Percentiles rank a stretch among this genome's conserved stretches.
Evolutionary conservation across 2,113 vertebrate genomes (phyloP).

Genomic region (Rissa tridactyla): DNA sequence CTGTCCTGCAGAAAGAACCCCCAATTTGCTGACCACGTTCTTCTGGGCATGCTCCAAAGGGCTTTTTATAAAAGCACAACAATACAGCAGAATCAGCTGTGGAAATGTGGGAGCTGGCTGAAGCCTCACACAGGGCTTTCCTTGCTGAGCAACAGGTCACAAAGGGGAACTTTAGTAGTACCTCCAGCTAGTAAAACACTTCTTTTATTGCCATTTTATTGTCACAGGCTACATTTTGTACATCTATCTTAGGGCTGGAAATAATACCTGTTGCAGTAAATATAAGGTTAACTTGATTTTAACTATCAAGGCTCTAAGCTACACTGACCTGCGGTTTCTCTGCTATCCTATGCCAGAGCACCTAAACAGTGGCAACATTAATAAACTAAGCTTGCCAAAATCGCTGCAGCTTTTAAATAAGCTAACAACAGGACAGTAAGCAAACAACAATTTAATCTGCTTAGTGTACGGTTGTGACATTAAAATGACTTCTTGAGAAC

Average conservation of each 20-base stretch:
- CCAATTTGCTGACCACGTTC: background rate
- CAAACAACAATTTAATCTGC: background rate
- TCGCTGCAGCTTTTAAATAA: background rate
- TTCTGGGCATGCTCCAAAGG: background rate
- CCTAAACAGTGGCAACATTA: background rate
- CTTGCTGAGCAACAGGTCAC: background rate
- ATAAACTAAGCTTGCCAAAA: background rate
- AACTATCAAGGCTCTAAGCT: background rate
- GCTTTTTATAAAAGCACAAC: background rate
- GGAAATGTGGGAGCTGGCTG: background rate
- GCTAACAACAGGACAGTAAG: background rate
- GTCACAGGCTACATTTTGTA: background rate
- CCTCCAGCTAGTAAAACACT: background rate
- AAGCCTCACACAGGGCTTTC: background rate
- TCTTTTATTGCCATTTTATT: background rate
- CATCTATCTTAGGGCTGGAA: background rate
- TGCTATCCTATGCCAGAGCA: background rate
- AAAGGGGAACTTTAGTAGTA: background rate
- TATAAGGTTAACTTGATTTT: background rate
- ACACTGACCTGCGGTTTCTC: background rate
- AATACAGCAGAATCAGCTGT: background rate
- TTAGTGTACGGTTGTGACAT: accelerated
- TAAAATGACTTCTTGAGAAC: background rate
- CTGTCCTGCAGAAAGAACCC: background rate
- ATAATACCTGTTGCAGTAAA: background rate